A percentile compares a stretch with the other conserved stretches of the same genome.
phyloP scores from a whole-genome alignment of 30 jellyfish, hydroid and myxozoan genomes.

The Turritopsis dohrnii region DNA sequence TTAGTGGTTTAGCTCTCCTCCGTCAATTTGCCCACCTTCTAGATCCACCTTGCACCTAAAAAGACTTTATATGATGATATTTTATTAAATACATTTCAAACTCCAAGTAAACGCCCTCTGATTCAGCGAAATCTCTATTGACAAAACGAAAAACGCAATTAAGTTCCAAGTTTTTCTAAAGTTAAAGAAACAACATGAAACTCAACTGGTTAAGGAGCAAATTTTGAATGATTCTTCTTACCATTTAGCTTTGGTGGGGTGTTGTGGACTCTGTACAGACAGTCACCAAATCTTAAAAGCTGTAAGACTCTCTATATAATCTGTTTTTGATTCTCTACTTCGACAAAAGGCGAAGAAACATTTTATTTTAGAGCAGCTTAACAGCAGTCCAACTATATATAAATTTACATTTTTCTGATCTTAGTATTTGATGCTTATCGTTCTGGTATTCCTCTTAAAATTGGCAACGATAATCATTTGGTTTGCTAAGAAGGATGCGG shows the following conservation, averaged over 20 bases:
- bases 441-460: neutral
- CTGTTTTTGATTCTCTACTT: no score
- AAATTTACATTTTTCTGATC: neutral
- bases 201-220: neutral
- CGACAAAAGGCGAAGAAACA: no score
- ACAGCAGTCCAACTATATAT: neutral
- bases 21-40: no score
- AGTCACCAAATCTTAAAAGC: neutral
- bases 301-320: neutral
- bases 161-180: no score
- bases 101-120: no score
- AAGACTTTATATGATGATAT: no score
- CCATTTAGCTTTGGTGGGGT: neutral
- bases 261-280: conserved; percentile 3
- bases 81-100: no score
- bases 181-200: neutral
- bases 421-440: neutral
- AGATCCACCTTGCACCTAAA: no score
- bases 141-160: no score
- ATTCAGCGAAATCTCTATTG: no score
- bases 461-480: neutral
- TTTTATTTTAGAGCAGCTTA: no score
- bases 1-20: no score
- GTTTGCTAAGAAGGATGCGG: conserved; percentile 10
- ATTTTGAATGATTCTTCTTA: neutral